These are phyloP conservation scores for Myoxocephalus aenaeus DNA, from an alignment of 2,797 vertebrate genomes.

Conservation along the genomic window DNA sequence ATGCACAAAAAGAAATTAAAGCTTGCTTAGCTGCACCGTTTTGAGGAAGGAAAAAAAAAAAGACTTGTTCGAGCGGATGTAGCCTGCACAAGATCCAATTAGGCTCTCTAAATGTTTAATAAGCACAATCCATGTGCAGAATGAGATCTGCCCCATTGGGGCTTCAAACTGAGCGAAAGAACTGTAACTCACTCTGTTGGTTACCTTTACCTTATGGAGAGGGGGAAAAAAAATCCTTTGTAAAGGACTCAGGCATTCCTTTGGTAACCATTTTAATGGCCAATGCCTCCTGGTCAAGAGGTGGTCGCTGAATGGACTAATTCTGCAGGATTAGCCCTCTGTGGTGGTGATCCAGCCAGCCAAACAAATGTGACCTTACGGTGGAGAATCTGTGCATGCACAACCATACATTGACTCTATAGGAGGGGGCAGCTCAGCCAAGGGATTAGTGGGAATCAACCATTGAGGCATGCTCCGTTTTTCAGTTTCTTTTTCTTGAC, in stretches of 20 bases:
- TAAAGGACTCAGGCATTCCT: constrained; percentile 76
- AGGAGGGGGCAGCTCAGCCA: constrained; percentile 62
- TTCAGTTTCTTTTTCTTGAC: constrained; percentile 58
- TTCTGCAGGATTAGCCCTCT: constrained; percentile 78
- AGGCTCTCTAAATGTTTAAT: constrained; percentile 72
- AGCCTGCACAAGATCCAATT: constrained; percentile 66
- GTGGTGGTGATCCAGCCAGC: constrained; percentile 67
- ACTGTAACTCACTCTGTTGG: constrained; percentile 70
- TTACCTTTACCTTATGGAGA: constrained; percentile 65
- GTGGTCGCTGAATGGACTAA: constrained; percentile 75
- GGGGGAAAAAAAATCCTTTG: constrained; percentile 38
- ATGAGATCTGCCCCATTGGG: constrained; percentile 51
- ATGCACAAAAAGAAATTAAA: constrained; percentile 50
- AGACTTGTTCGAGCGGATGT: constrained; percentile 23
- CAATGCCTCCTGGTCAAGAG: constrained; percentile 77
- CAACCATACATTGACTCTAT: constrained; percentile 68
- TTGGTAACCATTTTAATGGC: constrained; percentile 80
- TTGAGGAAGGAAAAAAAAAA: background rate
- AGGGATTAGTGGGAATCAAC: constrained; percentile 71
- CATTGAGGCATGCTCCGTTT: constrained; percentile 57
- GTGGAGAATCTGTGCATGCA: constrained; percentile 64
- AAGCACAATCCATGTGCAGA: constrained; percentile 67
- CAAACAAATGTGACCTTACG: constrained; percentile 76
- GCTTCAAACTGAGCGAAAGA: constrained; percentile 58
- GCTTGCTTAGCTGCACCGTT: constrained; percentile 38